Conservation (phyloP, 2,888 invertebrate genomes). For the Leptinotarsa haldemani region DNA sequence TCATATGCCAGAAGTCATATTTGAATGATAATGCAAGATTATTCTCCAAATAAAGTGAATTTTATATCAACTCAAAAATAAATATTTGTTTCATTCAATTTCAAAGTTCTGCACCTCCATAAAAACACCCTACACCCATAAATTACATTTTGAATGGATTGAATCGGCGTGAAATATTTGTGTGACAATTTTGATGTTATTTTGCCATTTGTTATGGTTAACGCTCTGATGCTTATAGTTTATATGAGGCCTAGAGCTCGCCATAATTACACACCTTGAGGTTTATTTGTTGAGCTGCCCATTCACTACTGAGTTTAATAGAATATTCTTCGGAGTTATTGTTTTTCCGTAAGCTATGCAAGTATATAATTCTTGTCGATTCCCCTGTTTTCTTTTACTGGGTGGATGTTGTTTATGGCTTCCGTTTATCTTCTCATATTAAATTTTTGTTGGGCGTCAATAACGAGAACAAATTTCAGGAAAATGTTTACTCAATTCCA, state of each 20-base stretch:
- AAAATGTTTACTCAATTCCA: too few relatives aligned
- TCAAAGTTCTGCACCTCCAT: too few relatives aligned
- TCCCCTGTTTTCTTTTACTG: not conserved
- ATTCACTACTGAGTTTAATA: constrained; percentile 27
- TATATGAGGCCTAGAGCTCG: constrained; percentile 5
- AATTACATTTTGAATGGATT: not conserved
- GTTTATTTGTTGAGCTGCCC: constrained; percentile 32
- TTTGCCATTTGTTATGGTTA: constrained; percentile 28
- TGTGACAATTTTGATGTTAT: constrained; percentile 4
- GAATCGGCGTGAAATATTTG: not conserved
- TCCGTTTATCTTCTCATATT: not conserved
- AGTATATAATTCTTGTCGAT: not conserved
- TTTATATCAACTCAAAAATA: too few relatives aligned
- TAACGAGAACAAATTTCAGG: too few relatives aligned
- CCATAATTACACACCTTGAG: constrained; percentile 18
- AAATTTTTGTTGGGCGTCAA: too few relatives aligned
- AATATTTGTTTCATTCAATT: too few relatives aligned
- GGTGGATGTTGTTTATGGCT: not conserved
- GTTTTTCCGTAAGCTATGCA: not conserved
- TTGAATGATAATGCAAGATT: too few relatives aligned
- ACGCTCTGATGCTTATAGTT: constrained; percentile 18
- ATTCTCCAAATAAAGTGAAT: too few relatives aligned
- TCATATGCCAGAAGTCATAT: too few relatives aligned
- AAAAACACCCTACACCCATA: not conserved
- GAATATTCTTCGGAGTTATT: constrained; percentile 20